Percentiles rank a stretch among this genome's conserved stretches.
Evolutionary conservation across 2,888 invertebrate genomes (phyloP).

Genomic region (Corbicula japonica): DNA sequence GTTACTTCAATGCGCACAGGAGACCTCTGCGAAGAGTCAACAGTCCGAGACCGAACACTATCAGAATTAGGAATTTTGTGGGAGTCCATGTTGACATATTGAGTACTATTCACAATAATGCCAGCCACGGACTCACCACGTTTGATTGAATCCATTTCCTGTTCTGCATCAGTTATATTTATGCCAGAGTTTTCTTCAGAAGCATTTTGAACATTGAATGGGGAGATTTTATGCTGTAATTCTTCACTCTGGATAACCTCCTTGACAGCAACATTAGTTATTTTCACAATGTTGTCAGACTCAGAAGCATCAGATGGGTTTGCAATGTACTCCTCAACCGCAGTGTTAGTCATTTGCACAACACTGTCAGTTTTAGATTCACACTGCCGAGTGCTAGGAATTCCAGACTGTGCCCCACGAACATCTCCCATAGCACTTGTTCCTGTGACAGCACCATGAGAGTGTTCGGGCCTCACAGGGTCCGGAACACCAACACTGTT

Average conservation of each 20-base stretch:
- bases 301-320: neutral
- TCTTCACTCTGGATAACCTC: too few species aligned
- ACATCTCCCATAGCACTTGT: neutral
- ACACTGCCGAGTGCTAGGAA: neutral
- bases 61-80: neutral
- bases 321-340: neutral
- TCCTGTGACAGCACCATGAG: neutral
- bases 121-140: too few species aligned
- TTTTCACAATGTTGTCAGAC: neutral
- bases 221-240: too few species aligned
- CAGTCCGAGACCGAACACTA: neutral
- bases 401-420: neutral
- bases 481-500: too few species aligned
- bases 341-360: neutral
- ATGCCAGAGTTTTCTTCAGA: too few species aligned
- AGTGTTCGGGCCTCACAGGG: too few species aligned
- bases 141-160: too few species aligned
- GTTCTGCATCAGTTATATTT: too few species aligned
- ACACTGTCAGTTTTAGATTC: neutral
- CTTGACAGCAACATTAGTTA: neutral
- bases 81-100: too few species aligned
- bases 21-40: neutral
- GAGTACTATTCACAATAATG: too few species aligned
- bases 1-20: conserved; percentile 4
- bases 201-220: too few species aligned